Evolutionary conservation across 2,888 invertebrate genomes (phyloP), one percentile per base, ranked within the genome.

Genomic region (Zeuzera pyrina): DNA sequence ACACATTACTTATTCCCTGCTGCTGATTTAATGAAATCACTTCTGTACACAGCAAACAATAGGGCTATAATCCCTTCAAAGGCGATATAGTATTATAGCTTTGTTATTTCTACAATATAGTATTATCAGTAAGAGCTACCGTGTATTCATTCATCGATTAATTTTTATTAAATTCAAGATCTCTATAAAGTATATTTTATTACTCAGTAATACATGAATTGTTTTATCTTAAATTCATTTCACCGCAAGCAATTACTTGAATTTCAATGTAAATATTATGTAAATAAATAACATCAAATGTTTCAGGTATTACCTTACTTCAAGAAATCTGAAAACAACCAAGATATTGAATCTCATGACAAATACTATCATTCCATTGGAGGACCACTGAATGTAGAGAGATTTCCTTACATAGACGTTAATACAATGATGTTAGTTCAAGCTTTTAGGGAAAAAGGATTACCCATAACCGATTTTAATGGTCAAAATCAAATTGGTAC

Each of bases 281-380:
- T n/a, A n/a, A n/a, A 19, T 19, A 19, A 19, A 25, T 25, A 25
- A 25, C 19, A 7, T 19, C 19, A 19, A 19, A 7, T 19, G 19
- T 19, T 12, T 25, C 7, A 84, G 84, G 70, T 89, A 0, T 68
- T 92, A 10, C 90, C 90, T 0, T 92, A 91, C 56, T 92, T 89
- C 59, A 87, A 85, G 33, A 89, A 89, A 64, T 79, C 88, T 0
- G 89, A 89, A 66, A 78, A 88, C 43, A 89, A 89, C 45, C 71
- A 77, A 53, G 86, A 88, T 36, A 53, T 74, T 1, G 87, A 85
- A 47, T 59, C 79, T 5, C 67, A 84, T 14, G 76, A 88, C 42
- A 76, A 72, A 2, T 51, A 71, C 15, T 87, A 87, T 45, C 91
- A 91, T 49, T 79, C 85, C 0, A 74, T 73, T 4, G 85, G 85